Evolutionary conservation across 2,113 vertebrate species (phyloP).

Genomic region (Oncorhynchus clarkii): DNA sequence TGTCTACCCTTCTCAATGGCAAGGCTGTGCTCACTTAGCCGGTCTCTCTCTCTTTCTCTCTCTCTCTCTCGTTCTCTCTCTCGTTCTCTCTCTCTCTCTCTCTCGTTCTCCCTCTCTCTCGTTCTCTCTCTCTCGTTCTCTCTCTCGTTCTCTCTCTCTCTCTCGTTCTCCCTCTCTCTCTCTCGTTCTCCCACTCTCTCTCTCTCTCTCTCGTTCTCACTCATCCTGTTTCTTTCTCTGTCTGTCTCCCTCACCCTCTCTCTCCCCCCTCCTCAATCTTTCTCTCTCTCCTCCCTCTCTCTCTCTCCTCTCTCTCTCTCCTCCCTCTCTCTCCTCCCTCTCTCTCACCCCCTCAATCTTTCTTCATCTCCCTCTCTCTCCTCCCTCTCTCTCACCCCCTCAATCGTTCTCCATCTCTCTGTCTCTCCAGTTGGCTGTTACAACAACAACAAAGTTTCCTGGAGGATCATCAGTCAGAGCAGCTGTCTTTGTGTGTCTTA

Average conservation of each 20-base stretch:
- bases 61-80: background rate
- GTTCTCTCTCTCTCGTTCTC: background rate
- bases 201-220: background rate
- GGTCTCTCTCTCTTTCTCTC: no score
- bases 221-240: background rate
- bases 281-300: background rate
- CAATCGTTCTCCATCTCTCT: background rate
- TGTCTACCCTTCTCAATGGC: no score
- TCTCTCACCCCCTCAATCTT: background rate
- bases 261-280: background rate
- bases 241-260: background rate
- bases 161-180: background rate
- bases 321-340: background rate
- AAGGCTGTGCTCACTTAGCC: no score
- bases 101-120: background rate
- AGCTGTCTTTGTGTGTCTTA: conserved; percentile 8
- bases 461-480: conserved; percentile 3
- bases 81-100: no score
- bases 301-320: background rate
- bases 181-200: background rate
- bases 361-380: background rate
- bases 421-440: background rate
- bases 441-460: background rate
- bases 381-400: background rate
- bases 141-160: background rate